Base-by-base conservation (phyloP, 1,140 invertebrate species). In the Tetramorium parvispinum region DNA sequence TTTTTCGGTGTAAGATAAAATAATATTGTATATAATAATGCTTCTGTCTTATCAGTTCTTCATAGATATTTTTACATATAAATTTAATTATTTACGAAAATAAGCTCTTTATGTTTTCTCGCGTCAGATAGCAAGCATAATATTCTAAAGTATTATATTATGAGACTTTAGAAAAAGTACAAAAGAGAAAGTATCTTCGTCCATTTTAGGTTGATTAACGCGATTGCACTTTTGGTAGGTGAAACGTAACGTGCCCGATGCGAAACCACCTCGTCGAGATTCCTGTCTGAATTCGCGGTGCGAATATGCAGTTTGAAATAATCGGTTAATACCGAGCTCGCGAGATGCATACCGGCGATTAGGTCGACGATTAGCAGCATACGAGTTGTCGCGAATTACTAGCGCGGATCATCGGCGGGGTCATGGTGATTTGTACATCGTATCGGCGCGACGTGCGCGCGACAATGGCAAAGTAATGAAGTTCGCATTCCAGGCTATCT, bases 401-500 rank as follows among this genome's bases (percentile, higher is more conserved):
- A n/a, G 65, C 49, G 21, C 63, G 63, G 18, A 46, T 65, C 40
- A 18, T 24, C 76, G 18, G 21, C 18, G 37, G 63, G 49, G 77
- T 81, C 49, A 40, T 7, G 46, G 32, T 49, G 77, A 81, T 81
- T 79, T 81, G 77, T 81, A 82, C 32, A 21, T 73, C 65, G 24
- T 82, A 73, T 73, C 37, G 40, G 32, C 37, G 65, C 46, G 16
- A 43, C 46, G 43, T 49, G 46, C 32, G 77, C 51, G 65, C 53
- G 53, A 71, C 16, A 73, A 46, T 11, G 11, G 40, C 68, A 37
- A 85, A 77, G 55, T 77, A 78, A 85, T 63, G 59, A 85, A 85
- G 73, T 85, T 71, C 82, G 73, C 86, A 85, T 87, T 87, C 86
- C 86, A 71, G n/a, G 27, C 49, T 87, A 87, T 87, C 53, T 85